Conservation (phyloP, 1,140 invertebrate species). For the Cepaea nemoralis region DNA sequence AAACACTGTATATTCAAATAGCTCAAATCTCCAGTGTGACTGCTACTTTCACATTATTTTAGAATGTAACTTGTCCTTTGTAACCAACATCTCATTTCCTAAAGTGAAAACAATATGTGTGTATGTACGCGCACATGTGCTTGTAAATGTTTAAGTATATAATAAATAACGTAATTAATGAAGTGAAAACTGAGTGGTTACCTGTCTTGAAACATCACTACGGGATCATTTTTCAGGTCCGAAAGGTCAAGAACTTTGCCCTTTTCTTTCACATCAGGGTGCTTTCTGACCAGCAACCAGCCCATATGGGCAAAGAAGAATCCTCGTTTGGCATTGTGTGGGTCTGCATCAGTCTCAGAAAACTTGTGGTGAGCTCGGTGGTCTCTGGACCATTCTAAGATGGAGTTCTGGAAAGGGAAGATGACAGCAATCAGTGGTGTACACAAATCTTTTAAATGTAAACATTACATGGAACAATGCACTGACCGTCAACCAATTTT, state of each 20-base stretch:
- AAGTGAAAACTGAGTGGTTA: conserved; percentile 45
- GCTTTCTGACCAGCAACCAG: conserved; percentile 91
- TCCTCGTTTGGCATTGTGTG: conserved; percentile 92
- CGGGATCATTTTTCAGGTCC: conserved; percentile 88
- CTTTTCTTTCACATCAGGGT: conserved; percentile 88
- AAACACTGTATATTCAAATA: too few species aligned
- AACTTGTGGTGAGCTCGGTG: conserved; percentile 97
- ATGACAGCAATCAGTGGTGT: background rate
- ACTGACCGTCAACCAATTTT: too few species aligned
- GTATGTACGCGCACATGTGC: too few species aligned
- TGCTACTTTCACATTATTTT: too few species aligned
- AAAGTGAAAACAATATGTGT: too few species aligned
- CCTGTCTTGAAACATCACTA: conserved; percentile 88
- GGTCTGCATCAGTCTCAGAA: conserved; percentile 95
- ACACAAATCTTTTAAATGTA: too few species aligned
- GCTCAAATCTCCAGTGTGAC: too few species aligned
- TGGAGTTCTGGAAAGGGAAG: conserved; percentile 81
- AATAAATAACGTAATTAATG: too few species aligned
- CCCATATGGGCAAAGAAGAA: conserved; percentile 98
- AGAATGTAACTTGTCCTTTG: too few species aligned
- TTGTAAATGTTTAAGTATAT: too few species aligned
- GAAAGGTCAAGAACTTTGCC: conserved; percentile 88
- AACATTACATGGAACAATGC: too few species aligned
- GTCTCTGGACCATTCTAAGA: conserved; percentile 93
- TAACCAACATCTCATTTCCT: too few species aligned